phyloP scores from a whole-genome alignment of 2,113 vertebrate species.

The Crotalus helleri region DNA sequence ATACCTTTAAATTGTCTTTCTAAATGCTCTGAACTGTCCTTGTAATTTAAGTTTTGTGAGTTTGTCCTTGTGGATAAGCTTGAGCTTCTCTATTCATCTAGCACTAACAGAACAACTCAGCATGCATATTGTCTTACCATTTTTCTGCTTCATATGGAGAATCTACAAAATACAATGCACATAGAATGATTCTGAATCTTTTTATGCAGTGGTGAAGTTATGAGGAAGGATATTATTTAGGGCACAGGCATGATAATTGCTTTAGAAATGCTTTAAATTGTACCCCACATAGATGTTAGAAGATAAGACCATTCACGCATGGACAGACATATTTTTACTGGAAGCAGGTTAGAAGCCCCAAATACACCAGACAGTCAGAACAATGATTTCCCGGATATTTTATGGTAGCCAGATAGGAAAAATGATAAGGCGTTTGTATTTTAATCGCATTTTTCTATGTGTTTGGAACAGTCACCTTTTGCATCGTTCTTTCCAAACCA shows the following conservation, averaged over 20 bases:
- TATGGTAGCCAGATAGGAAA: not conserved
- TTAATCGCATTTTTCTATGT: not conserved
- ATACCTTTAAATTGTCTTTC: conserved; percentile 49
- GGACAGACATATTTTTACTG: not conserved
- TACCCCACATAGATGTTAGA: not conserved
- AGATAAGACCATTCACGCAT: not conserved
- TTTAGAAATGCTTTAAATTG: not conserved
- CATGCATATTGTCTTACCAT: conserved; percentile 51
- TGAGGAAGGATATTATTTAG: not conserved
- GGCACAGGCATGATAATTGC: not conserved
- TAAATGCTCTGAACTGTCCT: conserved; percentile 49
- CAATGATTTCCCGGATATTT: not conserved
- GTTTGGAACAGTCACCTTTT: not conserved
- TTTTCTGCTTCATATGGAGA: conserved; percentile 36
- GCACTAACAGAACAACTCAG: conserved; percentile 52
- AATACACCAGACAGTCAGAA: not conserved
- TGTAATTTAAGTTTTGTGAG: conserved; percentile 54
- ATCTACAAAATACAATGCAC: conserved; percentile 21
- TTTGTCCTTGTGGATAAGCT: conserved; percentile 54
- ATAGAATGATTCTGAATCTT: conserved; percentile 25
- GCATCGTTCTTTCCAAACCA: not conserved
- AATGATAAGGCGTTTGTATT: not conserved
- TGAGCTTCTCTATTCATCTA: conserved; percentile 52
- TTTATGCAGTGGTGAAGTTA: not conserved
- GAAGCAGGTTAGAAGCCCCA: not conserved